These are phyloP conservation scores for Numenius phaeopus DNA, from an alignment of 2,797 vertebrate species.

Conservation along the genomic window DNA sequence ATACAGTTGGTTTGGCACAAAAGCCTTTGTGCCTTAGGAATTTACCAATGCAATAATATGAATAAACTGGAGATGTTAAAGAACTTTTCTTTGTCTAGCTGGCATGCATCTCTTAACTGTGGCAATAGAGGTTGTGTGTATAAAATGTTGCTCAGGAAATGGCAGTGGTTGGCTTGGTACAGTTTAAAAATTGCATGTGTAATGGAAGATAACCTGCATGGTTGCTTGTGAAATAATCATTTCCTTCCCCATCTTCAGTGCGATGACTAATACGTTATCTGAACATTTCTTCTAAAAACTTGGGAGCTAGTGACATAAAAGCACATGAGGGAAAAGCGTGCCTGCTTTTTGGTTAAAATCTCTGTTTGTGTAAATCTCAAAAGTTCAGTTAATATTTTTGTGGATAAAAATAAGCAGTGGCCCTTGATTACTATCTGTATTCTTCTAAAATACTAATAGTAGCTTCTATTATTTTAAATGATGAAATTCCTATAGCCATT, in stretches of 20 bases:
- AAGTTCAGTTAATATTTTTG: neutral
- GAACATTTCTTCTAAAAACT: neutral
- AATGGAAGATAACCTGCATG: slow-evolving; percentile 24
- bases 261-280: neutral
- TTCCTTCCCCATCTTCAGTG: slow-evolving; percentile 56
- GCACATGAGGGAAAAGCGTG: too few relatives aligned
- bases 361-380: neutral
- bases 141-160: slow-evolving; percentile 30
- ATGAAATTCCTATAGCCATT: neutral
- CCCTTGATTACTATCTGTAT: neutral
- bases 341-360: neutral
- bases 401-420: neutral
- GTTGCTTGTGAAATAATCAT: slow-evolving; percentile 15
- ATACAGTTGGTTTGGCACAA: neutral
- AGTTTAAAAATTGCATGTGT: neutral
- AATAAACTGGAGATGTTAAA: neutral
- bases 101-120: neutral
- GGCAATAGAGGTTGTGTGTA: neutral
- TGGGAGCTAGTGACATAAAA: neutral
- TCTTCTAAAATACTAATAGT: neutral
- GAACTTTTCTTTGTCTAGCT: neutral
- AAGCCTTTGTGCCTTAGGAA: neutral
- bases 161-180: slow-evolving; percentile 1
- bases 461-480: neutral
- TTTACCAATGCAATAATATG: neutral